Conservation (phyloP, 2,888 invertebrate species). For the Agonopterix alstromeriana region DNA sequence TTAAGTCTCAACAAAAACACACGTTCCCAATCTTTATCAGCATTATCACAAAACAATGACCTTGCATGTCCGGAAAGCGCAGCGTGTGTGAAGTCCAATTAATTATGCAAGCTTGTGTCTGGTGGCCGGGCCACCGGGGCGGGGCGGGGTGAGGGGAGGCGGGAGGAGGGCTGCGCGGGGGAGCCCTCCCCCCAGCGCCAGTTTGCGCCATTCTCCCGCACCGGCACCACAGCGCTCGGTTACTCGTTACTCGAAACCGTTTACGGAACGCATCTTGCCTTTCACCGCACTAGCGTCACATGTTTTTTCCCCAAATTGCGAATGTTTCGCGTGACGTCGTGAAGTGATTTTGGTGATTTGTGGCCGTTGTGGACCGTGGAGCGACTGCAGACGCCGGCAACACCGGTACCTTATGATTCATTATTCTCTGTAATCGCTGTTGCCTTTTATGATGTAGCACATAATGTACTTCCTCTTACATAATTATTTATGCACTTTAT, state of each 20-base stretch:
- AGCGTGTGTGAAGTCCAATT: slow-evolving; percentile 61
- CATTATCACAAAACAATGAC: slow-evolving; percentile 45
- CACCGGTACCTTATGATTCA: slow-evolving; percentile 57
- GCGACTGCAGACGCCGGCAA: slow-evolving; percentile 28
- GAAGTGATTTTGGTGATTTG: slow-evolving; percentile 72
- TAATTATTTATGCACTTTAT: slow-evolving; percentile 10
- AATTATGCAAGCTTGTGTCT: slow-evolving; percentile 70
- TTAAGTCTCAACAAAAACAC: too few species aligned
- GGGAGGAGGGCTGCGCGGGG: slow-evolving; percentile 17
- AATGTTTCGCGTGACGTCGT: slow-evolving; percentile 57
- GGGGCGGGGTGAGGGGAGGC: slow-evolving; percentile 19
- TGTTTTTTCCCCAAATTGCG: slow-evolving; percentile 44
- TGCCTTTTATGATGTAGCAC: slow-evolving; percentile 32
- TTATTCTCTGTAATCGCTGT: slow-evolving; percentile 53
- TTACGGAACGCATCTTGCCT: slow-evolving; percentile 67
- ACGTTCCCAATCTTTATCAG: too few species aligned
- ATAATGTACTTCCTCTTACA: slow-evolving; percentile 6
- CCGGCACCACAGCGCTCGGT: slow-evolving; percentile 61
- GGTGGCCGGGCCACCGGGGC: slow-evolving; percentile 35
- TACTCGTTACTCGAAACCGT: slow-evolving; percentile 59
- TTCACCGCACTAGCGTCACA: slow-evolving; percentile 64
- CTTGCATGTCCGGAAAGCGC: slow-evolving; percentile 61
- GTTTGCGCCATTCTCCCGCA: slow-evolving; percentile 71
- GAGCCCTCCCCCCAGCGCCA: slow-evolving; percentile 48
- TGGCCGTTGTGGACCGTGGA: slow-evolving; percentile 53